A percentile compares a stretch with the other conserved stretches of the same genome.
These are phyloP conservation scores for Caranx melampygus DNA, from an alignment of 2,113 vertebrate species.

Conservation along the genomic window DNA sequence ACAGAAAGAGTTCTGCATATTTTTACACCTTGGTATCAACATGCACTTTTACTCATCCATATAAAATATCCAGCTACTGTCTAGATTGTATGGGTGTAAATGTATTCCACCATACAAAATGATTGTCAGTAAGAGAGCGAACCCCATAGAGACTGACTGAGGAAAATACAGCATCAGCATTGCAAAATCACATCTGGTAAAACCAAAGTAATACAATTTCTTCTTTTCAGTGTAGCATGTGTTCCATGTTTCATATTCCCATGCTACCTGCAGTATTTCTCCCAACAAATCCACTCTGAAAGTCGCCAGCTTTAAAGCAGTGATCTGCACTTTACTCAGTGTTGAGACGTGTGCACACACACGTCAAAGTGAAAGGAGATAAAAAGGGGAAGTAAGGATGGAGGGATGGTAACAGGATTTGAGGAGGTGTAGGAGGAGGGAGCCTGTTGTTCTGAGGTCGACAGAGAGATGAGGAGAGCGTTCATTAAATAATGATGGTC, in stretches of 20 bases:
- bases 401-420: not conserved
- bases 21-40: not conserved
- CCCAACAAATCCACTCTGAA: not conserved
- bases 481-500: constrained; percentile 44
- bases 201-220: not conserved
- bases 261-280: not conserved
- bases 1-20: not conserved
- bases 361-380: not conserved
- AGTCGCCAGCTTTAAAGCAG: not conserved
- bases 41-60: not conserved
- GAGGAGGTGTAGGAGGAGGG: constrained; percentile 20
- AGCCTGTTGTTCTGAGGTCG: constrained; percentile 22
- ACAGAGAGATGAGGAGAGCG: constrained; percentile 1
- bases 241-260: not conserved
- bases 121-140: not conserved
- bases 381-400: not conserved
- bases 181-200: not conserved
- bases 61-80: not conserved
- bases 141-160: not conserved
- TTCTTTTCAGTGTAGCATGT: constrained; percentile 1
- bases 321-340: not conserved
- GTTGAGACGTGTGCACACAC: not conserved
- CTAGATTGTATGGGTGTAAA: not conserved
- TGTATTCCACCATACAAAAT: not conserved
- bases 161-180: not conserved